Percentiles rank a stretch among this genome's conserved stretches.
These are phyloP conservation scores for Galeruca laticollis DNA, from an alignment of 2,888 invertebrate species.

Conservation along the genomic window DNA sequence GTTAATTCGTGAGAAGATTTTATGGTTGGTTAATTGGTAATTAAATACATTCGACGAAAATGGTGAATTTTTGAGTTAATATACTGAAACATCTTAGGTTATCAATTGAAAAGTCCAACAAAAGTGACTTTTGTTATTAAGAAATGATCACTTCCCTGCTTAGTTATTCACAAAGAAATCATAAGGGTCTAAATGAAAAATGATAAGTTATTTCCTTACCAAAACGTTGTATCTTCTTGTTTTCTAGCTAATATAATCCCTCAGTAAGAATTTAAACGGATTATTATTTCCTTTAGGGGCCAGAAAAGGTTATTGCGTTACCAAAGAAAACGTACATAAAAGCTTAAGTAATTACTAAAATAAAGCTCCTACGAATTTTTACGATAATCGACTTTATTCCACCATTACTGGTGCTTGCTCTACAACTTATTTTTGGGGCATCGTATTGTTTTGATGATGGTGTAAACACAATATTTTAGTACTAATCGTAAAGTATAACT, in stretches of 20 bases:
- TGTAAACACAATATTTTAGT: constrained; percentile 49
- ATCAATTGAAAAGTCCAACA: background rate
- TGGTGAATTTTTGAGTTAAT: too few species aligned
- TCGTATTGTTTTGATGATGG: constrained; percentile 50
- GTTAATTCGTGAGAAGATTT: too few species aligned
- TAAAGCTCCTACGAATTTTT: constrained; percentile 47
- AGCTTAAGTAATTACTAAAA: constrained; percentile 58
- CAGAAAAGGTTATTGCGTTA: constrained; percentile 44
- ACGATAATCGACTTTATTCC: constrained; percentile 36
- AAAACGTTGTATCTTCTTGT: constrained; percentile 16
- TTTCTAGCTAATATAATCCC: constrained; percentile 26
- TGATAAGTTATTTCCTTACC: constrained; percentile 7
- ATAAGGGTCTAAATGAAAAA: constrained; percentile 12
- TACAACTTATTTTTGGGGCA: constrained; percentile 51
- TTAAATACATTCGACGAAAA: too few species aligned
- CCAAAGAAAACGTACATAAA: constrained; percentile 51
- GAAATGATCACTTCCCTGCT: constrained; percentile 19
- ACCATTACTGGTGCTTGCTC: constrained; percentile 23
- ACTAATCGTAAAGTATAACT: constrained; percentile 44
- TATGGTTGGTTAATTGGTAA: too few species aligned
- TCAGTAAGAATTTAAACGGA: constrained; percentile 45
- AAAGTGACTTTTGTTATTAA: background rate
- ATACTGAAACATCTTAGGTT: background rate
- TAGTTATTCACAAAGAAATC: constrained; percentile 29
- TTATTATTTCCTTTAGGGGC: constrained; percentile 44